Conservation (phyloP, 1,140 invertebrate genomes). For the Brachionus rubens region DNA sequence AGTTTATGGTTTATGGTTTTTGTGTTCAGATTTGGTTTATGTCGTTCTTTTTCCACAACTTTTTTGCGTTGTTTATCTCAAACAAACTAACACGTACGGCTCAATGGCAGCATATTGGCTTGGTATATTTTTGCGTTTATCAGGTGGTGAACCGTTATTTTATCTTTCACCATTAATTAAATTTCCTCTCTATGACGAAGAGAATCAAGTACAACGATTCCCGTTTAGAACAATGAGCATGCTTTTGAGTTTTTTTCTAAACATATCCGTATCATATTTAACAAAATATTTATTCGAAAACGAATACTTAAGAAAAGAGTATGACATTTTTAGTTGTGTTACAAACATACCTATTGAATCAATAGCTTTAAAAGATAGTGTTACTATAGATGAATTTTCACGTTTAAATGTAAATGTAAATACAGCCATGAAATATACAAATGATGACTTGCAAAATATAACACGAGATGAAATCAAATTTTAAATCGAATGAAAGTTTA, state of each 20-base stretch:
- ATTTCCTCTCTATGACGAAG: conserved; percentile 78
- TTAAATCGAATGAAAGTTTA: not conserved
- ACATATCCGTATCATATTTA: conserved; percentile 60
- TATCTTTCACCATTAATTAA: conserved; percentile 77
- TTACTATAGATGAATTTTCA: conserved; percentile 45
- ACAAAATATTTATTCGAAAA: conserved; percentile 63
- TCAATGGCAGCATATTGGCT: conserved; percentile 78
- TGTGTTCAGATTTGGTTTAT: conserved; percentile 95
- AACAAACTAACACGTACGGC: conserved; percentile 82
- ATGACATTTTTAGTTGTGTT: conserved; percentile 60
- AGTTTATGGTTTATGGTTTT: conserved; percentile 89
- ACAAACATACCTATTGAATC: conserved; percentile 85
- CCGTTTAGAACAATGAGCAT: conserved; percentile 63
- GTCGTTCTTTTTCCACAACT: conserved; percentile 95
- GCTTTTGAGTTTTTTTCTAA: conserved; percentile 68
- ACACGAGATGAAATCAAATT: not conserved
- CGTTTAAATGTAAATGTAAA: conserved; percentile 35
- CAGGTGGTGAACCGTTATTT: conserved; percentile 81
- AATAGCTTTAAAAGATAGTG: conserved; percentile 44
- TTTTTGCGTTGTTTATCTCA: conserved; percentile 93
- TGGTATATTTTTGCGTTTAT: conserved; percentile 77
- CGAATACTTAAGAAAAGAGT: conserved; percentile 52
- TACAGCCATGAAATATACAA: conserved; percentile 23
- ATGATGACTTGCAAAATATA: conserved; percentile 33
- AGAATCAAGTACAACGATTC: conserved; percentile 66